Base-by-base conservation (phyloP, 2,113 vertebrate species). In the Lampris megalopsis region DNA sequence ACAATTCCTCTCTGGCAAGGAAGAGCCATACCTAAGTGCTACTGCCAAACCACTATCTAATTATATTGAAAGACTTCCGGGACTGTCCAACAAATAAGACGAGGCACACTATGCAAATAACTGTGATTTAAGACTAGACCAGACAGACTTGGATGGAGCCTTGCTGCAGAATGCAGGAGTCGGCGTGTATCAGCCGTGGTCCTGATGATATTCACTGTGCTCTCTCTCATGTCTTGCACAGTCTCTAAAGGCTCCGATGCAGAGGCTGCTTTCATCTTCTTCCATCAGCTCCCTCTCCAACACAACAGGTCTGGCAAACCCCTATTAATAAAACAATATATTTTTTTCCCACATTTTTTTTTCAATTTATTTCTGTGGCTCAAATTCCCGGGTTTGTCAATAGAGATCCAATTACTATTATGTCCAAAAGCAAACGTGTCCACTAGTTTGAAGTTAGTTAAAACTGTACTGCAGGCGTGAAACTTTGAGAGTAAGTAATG, bases 321-420 rank as follows among this genome's bases (percentile, higher is more conserved):
- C 52, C 13, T n/a, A 54, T 54, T 11, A 54, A 54, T n/a, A 54
- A 54, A 54, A n/a, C 52, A 54, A n/a, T 54, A 54, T n/a, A 37
- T 58, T 36, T 11, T 37, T 24, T 6, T 58, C 24, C 24, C 24
- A 0, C 24, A 24, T 24, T 24, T 24, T 24, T 24, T 24, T 24
- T 24, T 24, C 24, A 24, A 24, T 24, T 24, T 24, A 24, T 37
- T 11, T 37, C 24, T 37, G 35, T 58, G 13, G 56, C 49, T 50
- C 2, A 50, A 1, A 50, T 3, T 9, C 43, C 6, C 56, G 6
- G 7, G 56, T 36, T 37, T 58, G 24, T 58, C 24, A 35, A 9
- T 24, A 35, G 9, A 36, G 2, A 58, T 38, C 56, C 56, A 58
- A 58, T 58, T 58, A 24, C n/a, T 58, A 38, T 58, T 58, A 58